Base-by-base conservation (phyloP, 2,888 invertebrate genomes). In the Philereme transversata region DNA sequence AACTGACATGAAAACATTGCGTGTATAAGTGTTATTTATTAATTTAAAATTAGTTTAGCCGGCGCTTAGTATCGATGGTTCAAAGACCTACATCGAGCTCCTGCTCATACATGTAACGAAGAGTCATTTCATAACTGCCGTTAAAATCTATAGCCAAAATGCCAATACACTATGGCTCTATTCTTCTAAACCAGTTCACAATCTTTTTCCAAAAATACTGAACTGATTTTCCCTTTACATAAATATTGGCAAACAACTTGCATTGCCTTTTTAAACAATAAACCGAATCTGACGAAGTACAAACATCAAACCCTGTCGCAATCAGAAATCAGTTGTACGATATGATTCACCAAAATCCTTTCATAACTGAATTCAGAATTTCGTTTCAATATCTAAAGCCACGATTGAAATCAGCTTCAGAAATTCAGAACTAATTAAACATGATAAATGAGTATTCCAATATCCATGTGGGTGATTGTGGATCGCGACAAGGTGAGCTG, bases 11-110 rank as follows among this genome's bases (percentile, higher is more conserved):
- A 56, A 56, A 63, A 58, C 58, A 49, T 59, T 44, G 59, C 59
- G 50, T 63, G 63, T 49, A 52, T 10, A 45, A 49, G 52, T 55
- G 41, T 56, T 58, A 55, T 55, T 56, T 58, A 55, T 55, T 62
- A 62, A 58, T 58, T 61, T 49, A 33, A 52, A 57, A 49, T 50
- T 41, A 33, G 34, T 56, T 53, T 10, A 33, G 43, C 6, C 62
- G 48, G 33, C n/a, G 22, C 1, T 22, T 34, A 5, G 34, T 48
- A 51, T 58, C 11, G 48, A 51, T 36, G 46, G 59, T 55, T 63
- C 62, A 58, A 62, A 58, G 58, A 34, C 33, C 49, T 22, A 5
- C 7, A 43, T 48, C 59, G 45, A 45, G 10, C 36, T 43, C 47
- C 7, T 11, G 5, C 9, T 33, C 22, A 41, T 45, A 41, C 40